Base-by-base conservation (phyloP, 2,113 vertebrate genomes). In the Hyperopisus bebe region DNA sequence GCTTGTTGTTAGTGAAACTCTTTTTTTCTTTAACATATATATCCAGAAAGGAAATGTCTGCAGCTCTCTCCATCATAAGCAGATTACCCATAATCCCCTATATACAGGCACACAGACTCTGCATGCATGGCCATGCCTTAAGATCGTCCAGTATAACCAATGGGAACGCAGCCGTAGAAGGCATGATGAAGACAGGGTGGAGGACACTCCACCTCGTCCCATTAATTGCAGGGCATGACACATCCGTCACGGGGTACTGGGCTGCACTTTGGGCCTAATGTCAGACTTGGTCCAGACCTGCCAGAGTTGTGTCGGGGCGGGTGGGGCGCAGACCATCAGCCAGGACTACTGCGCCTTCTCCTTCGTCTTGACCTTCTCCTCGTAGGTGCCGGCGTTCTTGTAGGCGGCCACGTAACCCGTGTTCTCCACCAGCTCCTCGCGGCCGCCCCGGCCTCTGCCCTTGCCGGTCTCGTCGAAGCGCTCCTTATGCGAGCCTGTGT, bases 401-500 rank as follows among this genome's bases (percentile, higher is more conserved):
- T 99, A 99, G 77, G 97, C 95, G 0, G 95, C 94, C 91, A 99
- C 98, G 0, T 99, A 99, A 89, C 98, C 98, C 0, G 97, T 99
- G 94, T 95, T 96, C 88, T 98, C 97, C 93, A 97, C 96, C 5
- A 98, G 92, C 93, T 97, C 96, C 94, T 99, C 98, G 0, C 98
- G 96, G 0, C 98, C 98, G 0, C 97, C 95, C 3, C 97, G 97
- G 24, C 98, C 98, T 93, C 95, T 97, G 86, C 98, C 98, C 89
- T 96, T 96, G 58, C 98, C 98, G 0, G 92, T 97, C 90, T 97
- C 96, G 0, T 99, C 97, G 0, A 99, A 99, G 88, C 98, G 98
- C 86, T 97, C 98, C 93, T 98, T 98, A 94, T 99, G 98, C 0
- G 97, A 97, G 0, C 98, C 98, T 0, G 98, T 99, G 95, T 98